These are phyloP conservation scores for Butastur rufipennis DNA, from an alignment of 2,113 vertebrate genomes.

Conservation along the genomic window DNA sequence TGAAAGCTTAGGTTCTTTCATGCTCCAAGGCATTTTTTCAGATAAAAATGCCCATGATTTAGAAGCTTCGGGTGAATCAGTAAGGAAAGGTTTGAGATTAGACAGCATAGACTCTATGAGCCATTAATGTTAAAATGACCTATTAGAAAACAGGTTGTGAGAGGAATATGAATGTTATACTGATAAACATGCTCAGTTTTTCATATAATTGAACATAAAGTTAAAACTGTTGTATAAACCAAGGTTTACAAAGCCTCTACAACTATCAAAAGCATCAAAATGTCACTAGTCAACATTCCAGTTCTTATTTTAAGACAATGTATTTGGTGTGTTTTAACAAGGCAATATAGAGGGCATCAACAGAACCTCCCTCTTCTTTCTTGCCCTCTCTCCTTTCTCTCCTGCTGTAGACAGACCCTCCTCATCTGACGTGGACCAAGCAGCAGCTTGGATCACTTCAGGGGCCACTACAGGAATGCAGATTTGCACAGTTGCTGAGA, in stretches of 20 bases:
- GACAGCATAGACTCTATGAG: not conserved
- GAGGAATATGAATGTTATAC: not conserved
- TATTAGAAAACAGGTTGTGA: not conserved
- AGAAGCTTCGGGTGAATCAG: not conserved
- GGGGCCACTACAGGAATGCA: not conserved
- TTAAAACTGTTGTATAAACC: not conserved
- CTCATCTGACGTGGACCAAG: fast-evolving
- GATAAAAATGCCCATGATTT: not conserved
- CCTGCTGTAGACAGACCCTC: not conserved
- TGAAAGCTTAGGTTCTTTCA: not conserved
- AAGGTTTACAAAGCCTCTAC: not conserved
- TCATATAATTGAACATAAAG: not conserved
- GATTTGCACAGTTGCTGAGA: not conserved
- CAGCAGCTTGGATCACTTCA: not conserved
- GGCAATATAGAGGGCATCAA: not conserved
- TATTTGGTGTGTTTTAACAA: not conserved
- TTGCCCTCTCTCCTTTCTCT: not conserved
- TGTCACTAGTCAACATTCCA: not conserved
- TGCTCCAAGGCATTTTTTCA: not conserved
- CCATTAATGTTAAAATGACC: not conserved
- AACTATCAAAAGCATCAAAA: not conserved
- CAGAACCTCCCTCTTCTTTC: not conserved
- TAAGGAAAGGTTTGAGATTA: not conserved
- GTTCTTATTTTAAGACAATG: not conserved
- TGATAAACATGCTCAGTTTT: not conserved